Evolutionary conservation across 2,113 vertebrate genomes (phyloP).

Genomic region (Vulpes lagopus): DNA sequence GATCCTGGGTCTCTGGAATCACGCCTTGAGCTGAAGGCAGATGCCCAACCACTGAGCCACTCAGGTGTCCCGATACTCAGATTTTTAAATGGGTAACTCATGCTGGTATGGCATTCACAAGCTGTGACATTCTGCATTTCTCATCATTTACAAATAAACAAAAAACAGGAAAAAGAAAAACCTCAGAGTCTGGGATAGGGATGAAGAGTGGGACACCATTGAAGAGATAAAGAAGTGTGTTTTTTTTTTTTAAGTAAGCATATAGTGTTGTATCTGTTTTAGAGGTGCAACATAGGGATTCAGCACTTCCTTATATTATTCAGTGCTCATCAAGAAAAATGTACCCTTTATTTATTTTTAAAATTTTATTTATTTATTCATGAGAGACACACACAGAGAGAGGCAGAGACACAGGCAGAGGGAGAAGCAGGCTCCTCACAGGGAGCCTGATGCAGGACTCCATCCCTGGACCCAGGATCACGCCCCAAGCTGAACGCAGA

Average conservation of each 20-base stretch:
- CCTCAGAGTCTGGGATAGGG: too few relatives aligned
- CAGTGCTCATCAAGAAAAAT: neutral
- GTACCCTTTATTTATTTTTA: neutral
- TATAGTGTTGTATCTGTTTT: neutral
- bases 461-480: too few relatives aligned
- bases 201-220: neutral
- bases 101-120: neutral
- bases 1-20: too few relatives aligned
- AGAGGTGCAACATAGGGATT: neutral
- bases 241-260: neutral
- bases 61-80: neutral
- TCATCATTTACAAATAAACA: neutral
- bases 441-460: too few relatives aligned
- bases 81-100: neutral
- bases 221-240: neutral
- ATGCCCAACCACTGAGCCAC: too few relatives aligned
- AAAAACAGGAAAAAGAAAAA: neutral
- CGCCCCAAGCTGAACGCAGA: too few relatives aligned
- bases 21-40: too few relatives aligned
- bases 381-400: too few relatives aligned
- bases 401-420: too few relatives aligned
- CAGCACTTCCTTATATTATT: neutral
- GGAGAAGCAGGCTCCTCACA: too few relatives aligned
- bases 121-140: neutral
- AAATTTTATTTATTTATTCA: too few relatives aligned